These are phyloP conservation scores for Orthonevra nobilis DNA, from an alignment of 2,888 invertebrate species.

Conservation along the genomic window DNA sequence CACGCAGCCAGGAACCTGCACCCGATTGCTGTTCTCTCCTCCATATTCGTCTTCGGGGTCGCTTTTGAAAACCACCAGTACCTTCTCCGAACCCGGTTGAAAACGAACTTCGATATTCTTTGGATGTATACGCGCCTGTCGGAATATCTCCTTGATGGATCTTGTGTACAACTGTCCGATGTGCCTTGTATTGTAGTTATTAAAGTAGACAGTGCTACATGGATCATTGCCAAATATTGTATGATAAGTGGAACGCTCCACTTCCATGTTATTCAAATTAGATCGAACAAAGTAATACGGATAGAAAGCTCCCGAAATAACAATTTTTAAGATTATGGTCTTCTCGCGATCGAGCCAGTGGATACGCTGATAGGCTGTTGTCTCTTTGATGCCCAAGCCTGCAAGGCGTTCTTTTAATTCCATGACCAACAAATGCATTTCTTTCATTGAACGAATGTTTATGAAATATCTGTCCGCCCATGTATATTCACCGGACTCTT, in stretches of 20 bases:
- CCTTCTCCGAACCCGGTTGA: conserved; percentile 82
- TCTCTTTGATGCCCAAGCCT: conserved; percentile 83
- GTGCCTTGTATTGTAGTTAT: conserved; percentile 83
- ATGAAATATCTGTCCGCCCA: conserved; percentile 88
- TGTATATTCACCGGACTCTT: conserved; percentile 80
- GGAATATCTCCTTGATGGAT: conserved; percentile 83
- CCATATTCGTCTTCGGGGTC: conserved; percentile 74
- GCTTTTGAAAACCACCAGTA: conserved; percentile 85
- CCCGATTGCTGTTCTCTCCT: conserved; percentile 65
- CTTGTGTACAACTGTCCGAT: conserved; percentile 86
- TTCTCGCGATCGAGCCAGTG: conserved; percentile 81
- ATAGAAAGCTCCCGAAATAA: conserved; percentile 87
- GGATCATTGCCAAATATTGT: conserved; percentile 88
- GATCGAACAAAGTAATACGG: conserved; percentile 91
- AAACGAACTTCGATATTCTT: conserved; percentile 79
- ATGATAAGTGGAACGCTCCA: conserved; percentile 85
- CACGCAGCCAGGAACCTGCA: conserved; percentile 83
- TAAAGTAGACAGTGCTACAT: conserved; percentile 86
- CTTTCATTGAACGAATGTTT: conserved; percentile 86
- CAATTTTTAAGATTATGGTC: conserved; percentile 85
- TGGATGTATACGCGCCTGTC: conserved; percentile 79
- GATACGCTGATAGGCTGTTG: conserved; percentile 79
- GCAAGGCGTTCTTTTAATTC: conserved; percentile 86
- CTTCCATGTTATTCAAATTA: conserved; percentile 81
- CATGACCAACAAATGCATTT: conserved; percentile 86